Evolutionary conservation across 2,113 vertebrate species (phyloP), one percentile per base, ranked within the genome.

Genomic region (Caretta caretta): DNA sequence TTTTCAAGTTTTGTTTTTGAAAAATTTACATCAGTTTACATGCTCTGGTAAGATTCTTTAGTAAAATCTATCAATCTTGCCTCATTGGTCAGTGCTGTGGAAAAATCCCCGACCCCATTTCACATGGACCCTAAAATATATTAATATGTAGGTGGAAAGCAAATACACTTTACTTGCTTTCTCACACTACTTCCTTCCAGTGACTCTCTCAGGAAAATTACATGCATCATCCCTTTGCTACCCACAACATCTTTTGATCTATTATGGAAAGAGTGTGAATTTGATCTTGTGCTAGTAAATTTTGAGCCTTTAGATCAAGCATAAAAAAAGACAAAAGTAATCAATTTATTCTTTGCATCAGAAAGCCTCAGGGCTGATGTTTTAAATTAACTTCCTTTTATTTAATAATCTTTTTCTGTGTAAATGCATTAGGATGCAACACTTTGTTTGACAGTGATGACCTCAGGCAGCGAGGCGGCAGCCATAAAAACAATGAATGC

Each of bases 321-420:
- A 90, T 94, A 94, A 78, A 7, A n/a, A 53, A 42, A 75, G 50
- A 69, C 72, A 89, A 59, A 94, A 89, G 57, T 86, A 85, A 86
- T 89, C 81, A 50, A n/a, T 82, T 57, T 76, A 50, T 88, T 22
- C 48, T 86, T 49, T 46, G 59, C 27, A 65, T 85, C 85, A 86
- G 54, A 89, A 95, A 31, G 19, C 90, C 91, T 92, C 89, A 27
- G 46, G 90, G 87, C 93, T 86, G 91, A 80, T 88, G 83, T 72
- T 95, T 95, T 79, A 80, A 92, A 91, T 95, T 83, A 92, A 88
- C 9, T 92, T 87, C 75, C 87, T 59, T 80, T 29, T 84, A 83
- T 83, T 90, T 92, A 84, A 88, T 90, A 76, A 87, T 87, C 65
- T 87, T 84, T 83, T 81, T 89, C 48, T 10, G 81, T 62, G 49